Evolutionary conservation across 2,113 vertebrate genomes (phyloP).

Genomic region (Neotoma lepida): DNA sequence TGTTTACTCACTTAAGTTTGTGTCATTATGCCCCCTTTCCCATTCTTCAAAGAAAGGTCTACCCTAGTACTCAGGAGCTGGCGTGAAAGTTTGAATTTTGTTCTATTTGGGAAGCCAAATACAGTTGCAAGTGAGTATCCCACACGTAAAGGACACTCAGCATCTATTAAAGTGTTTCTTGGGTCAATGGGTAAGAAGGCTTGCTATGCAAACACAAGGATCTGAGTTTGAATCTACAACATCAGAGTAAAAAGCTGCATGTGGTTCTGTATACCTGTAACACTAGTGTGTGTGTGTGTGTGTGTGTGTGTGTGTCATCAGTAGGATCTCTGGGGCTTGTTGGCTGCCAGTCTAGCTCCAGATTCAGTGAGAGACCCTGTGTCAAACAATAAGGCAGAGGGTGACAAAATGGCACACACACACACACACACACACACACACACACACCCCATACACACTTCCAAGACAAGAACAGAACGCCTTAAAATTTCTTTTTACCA

Average conservation of each 20-base stretch:
- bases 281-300: too few species aligned
- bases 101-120: neutral
- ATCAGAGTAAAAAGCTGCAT: neutral
- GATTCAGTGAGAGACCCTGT: neutral
- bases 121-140: neutral
- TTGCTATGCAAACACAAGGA: neutral
- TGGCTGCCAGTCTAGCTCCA: neutral
- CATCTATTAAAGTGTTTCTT: neutral
- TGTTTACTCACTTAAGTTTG: neutral
- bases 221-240: neutral
- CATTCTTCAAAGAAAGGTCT: neutral
- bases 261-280: neutral
- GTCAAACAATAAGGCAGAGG: neutral
- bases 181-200: neutral
- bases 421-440: neutral
- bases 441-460: neutral
- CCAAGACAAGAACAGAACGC: neutral
- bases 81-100: neutral
- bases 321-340: neutral
- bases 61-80: neutral
- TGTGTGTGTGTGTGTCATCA: too few species aligned
- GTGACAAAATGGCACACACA: neutral
- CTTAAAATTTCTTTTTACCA: neutral
- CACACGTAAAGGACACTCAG: neutral
- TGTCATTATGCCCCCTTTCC: neutral